Base-by-base conservation (phyloP, 2,888 invertebrate genomes). In the Cephus nigrinus region DNA sequence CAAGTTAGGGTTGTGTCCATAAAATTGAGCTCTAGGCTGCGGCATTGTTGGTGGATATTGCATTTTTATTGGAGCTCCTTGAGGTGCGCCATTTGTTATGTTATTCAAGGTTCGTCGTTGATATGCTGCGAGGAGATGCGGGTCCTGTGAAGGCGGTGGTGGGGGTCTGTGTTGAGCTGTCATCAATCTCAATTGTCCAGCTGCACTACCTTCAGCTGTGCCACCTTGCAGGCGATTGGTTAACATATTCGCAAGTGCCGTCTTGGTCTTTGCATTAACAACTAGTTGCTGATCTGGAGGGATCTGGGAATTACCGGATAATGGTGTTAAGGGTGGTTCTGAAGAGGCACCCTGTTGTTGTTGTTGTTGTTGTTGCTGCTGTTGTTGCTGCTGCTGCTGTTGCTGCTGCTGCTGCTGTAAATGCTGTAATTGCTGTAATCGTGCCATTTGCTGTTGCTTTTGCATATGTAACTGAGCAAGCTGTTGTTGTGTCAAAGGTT, bases 161-260 rank as follows among this genome's bases (percentile, higher is more conserved):
- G 94, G 87, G 93, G 92, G 80, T 93, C 93, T 94, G 86, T 97
- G 97, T 83, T 97, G 97, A 9, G 96, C 96, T 1, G 96, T 97
- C 96, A 97, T 96, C 87, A 97, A 91, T 82, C 97, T 94, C 83
- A 90, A 88, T 84, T 92, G 93, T 12, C 93, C 91, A 81, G 92
- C 92, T 5, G 92, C 92, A 78, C 92, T 92, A n/a, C 92, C 92
- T 74, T 93, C 92, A 4, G 92, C 86, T 1, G 93, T 89, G 11
- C 91, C 90, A 11, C 93, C 93, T 87, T 95, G 95, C 78, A 96
- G 91, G 74, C 98, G 94, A 87, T 95, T 98, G 87, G 96, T 98
- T 80, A 98, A 93, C 96, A 98, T 97, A 91, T 98, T 98, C 30
- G 98, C 98, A 78, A 99, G 93, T 0, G 98, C 98, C 0, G 98